Base-by-base conservation (phyloP, 2,113 vertebrate genomes). In the Pholis gunnellus region DNA sequence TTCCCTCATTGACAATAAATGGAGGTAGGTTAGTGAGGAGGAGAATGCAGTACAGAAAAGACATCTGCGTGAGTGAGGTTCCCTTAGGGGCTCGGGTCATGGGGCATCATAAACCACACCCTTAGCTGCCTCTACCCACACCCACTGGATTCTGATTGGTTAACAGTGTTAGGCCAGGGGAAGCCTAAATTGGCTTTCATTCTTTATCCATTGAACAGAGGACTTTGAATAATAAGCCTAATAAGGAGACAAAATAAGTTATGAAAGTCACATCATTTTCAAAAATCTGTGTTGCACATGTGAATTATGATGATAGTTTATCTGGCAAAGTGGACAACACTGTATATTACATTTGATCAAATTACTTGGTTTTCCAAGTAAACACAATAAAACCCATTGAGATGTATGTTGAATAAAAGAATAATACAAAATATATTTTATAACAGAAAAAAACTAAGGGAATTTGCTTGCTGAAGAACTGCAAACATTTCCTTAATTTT, bases 61-160 rank as follows among this genome's bases (percentile, higher is more conserved):
- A 77, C 78, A 83, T 90, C 84, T 85, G 84, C 63, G 25, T 72
- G 86, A 88, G 79, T 86, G 83, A 80, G 67, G 79, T 79, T 88
- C 84, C 89, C 87, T 88, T 29, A 78, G 89, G 91, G 84, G 75
- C 59, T 87, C 1, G 70, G 90, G 89, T 93, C 91, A 93, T 78
- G 86, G 92, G 90, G 74, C 87, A 91, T 75, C 67, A 68, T 63
- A 91, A 90, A 78, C 90, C 88, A 83, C 88, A 76, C 88, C 92
- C 86, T 75, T 64, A 48, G 63, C 56, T 0, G 42, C 52, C 72
- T 80, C 57, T 78, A 59, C 75, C 72, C 82, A 87, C 86, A 80
- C 89, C 88, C 87, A 84, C 81, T 64, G 56, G 56, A 78, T 68
- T 81, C 66, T 90, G 84, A 93, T 92, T 92, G 92, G 90, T 61